Base-by-base conservation (phyloP, 2,113 vertebrate genomes). In the Cyphomyrus discorhynchus region DNA sequence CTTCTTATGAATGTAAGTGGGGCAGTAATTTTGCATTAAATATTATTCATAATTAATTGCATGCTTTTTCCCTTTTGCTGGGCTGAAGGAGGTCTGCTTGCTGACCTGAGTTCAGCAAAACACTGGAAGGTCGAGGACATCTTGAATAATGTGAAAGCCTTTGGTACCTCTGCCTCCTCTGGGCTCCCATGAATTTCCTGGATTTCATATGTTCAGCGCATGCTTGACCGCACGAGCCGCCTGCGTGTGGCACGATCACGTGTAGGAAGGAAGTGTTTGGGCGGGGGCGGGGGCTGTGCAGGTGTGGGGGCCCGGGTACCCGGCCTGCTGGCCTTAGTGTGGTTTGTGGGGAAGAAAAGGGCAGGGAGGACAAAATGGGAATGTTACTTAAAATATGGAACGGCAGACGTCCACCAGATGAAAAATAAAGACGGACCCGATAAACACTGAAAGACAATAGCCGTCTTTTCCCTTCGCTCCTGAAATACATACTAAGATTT, bases 161-260 rank as follows among this genome's bases (percentile, higher is more conserved):
- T 77, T 31, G 15, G 21, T 52, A 15, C 19, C 24, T 8, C 42
- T 47, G 17, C 3, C 1, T 84, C 45, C 42, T n/a, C 39, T 45
- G 80, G 82, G 42, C 27, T 47, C 42, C 39, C 15, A 47, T 47
- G 42, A 47, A 70, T 70, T 13, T 27, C 62, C 62, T 70, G 62
- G 27, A 11, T 70, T 31, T n/a, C 19, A 56, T 42, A 88, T 27
- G 74, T 89, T 86, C 35, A 9, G 62, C 50, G 24, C 45, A 47
- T 56, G 13, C 10, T 52, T 3, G 49, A 77, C 53, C 49, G 42
- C 58, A 21, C 89, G 13, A 86, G 53, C 49, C 49, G 66, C 66
- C 88, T 88, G 90, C 91, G 89, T 92, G 92, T 90, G 92, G 89
- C 49, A 85, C 27, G 24, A 31, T 77, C 85, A 87, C 42, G 10